Evolutionary conservation across 2,113 vertebrate species (phyloP).

Genomic region (Eonycteris spelaea): DNA sequence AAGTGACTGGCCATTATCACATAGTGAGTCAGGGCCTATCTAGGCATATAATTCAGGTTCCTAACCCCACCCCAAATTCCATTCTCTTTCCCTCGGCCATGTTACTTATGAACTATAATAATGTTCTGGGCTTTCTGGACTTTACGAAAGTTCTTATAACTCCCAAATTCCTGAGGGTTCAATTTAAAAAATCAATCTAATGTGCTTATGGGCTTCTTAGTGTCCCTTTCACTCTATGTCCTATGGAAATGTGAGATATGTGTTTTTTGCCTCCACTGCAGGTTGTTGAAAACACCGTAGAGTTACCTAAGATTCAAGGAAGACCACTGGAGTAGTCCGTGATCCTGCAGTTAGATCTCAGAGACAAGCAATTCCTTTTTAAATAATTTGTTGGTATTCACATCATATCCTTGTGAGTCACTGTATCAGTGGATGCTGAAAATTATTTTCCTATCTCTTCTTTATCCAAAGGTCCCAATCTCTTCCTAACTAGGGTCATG

Average conservation of each 20-base stretch:
- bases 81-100: conserved; percentile 20
- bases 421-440: neutral
- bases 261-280: neutral
- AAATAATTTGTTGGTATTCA: neutral
- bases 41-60: conserved; percentile 32
- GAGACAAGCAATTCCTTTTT: neutral
- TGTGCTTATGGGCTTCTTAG: neutral
- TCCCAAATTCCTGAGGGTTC: conserved; percentile 1
- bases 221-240: neutral
- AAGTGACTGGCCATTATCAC: conserved; percentile 36
- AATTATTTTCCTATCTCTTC: neutral
- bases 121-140: neutral
- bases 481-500: conserved; percentile 17
- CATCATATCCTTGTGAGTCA: neutral
- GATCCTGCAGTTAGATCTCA: neutral
- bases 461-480: neutral
- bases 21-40: conserved; percentile 55
- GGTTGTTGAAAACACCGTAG: neutral
- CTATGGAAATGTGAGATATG: neutral
- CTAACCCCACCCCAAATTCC: conserved; percentile 50
- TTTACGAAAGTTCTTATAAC: neutral
- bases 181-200: neutral
- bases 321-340: neutral
- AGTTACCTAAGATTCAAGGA: neutral
- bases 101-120: neutral